A percentile compares a stretch with the other conserved stretches of the same genome.
These are phyloP conservation scores for Netelia melanura DNA, from an alignment of 2,888 invertebrate species.

Conservation along the genomic window DNA sequence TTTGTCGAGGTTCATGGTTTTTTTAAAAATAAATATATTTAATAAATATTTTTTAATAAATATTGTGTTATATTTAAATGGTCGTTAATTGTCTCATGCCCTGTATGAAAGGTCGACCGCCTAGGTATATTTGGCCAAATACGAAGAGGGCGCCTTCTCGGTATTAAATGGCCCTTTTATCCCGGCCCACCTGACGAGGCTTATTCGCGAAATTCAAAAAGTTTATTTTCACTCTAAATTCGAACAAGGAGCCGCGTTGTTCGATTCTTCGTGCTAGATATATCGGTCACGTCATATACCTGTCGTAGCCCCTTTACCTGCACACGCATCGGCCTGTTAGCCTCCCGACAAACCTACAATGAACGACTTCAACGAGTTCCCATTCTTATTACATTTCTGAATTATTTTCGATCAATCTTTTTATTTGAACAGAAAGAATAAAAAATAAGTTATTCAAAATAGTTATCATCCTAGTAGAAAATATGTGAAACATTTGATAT, in stretches of 20 bases:
- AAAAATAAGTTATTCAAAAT: too few species aligned
- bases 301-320: background rate
- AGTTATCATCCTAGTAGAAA: too few species aligned
- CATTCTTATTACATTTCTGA: background rate
- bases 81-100: too few species aligned
- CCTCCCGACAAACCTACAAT: background rate
- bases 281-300: conserved; percentile 17
- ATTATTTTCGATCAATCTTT: background rate
- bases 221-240: background rate
- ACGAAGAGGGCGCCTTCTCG: conserved; percentile 3
- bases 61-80: too few species aligned
- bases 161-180: conserved; percentile 11
- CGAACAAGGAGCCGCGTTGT: background rate
- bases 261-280: background rate
- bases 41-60: too few species aligned
- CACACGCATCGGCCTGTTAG: background rate
- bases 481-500: too few species aligned
- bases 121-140: background rate
- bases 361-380: background rate
- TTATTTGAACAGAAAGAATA: background rate
- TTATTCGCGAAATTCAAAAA: conserved; percentile 19
- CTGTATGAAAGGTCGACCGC: too few species aligned
- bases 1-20: too few species aligned
- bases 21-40: too few species aligned
- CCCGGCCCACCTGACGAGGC: background rate